Conservation (phyloP, 1,140 invertebrate species). For the Bombyx mori region DNA sequence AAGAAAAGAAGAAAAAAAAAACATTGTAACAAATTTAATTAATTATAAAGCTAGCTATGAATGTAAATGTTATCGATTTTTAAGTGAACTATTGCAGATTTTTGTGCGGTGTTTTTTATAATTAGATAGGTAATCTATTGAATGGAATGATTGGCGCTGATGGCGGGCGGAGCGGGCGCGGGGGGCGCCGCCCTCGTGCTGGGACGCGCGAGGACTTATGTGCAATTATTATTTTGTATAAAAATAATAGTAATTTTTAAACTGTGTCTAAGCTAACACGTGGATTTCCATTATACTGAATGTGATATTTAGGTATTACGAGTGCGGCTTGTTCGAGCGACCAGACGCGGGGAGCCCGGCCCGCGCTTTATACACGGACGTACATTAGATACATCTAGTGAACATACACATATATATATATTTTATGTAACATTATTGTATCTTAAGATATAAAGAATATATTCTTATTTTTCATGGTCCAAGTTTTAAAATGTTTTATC, state of each 20-base stretch:
- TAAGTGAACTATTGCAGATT: conserved; percentile 66
- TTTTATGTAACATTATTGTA: conserved; percentile 71
- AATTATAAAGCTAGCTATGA: conserved; percentile 69
- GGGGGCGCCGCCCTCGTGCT: conserved; percentile 33
- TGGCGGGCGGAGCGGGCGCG: conserved; percentile 34
- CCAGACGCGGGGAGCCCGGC: conserved; percentile 23
- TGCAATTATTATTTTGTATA: conserved; percentile 71
- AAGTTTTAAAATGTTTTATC: conserved; percentile 71
- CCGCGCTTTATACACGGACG: conserved; percentile 49
- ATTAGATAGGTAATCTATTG: conserved; percentile 72
- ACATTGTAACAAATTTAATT: conserved; percentile 63
- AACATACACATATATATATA: conserved; percentile 52
- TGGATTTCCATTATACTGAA: conserved; percentile 69
- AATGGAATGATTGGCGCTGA: conserved; percentile 64
- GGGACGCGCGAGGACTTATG: conserved; percentile 51
- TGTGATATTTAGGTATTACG: conserved; percentile 70
- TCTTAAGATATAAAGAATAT: conserved; percentile 61
- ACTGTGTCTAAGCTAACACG: conserved; percentile 64
- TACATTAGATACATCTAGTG: conserved; percentile 58
- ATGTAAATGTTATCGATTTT: conserved; percentile 70
- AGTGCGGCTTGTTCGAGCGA: conserved; percentile 47
- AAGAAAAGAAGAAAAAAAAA: conserved; percentile 56
- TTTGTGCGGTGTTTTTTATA: conserved; percentile 70
- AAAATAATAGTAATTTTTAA: conserved; percentile 58
- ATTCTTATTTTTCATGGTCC: conserved; percentile 71